Evolutionary conservation across 1,140 invertebrate species (phyloP), one percentile per base, ranked within the genome.

Genomic region (Harpegnathos saltator): DNA sequence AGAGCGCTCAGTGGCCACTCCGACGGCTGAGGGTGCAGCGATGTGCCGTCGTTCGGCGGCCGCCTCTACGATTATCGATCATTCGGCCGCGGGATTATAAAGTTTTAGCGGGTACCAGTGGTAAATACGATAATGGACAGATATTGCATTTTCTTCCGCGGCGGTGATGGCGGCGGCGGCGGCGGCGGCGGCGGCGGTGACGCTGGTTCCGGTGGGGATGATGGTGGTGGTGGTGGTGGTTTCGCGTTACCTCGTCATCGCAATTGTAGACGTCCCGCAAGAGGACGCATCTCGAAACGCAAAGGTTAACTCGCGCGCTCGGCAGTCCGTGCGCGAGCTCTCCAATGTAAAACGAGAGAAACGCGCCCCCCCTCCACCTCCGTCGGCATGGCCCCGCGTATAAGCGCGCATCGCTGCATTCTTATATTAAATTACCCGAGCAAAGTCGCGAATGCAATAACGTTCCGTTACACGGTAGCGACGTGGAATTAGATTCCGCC

Each of bases 141-240:
- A 87, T 87, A 83, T 86, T 85, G 77, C 54, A 87, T 87, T 84
- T 81, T 84, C 86, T 75, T 54, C 56, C 62, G 38, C 38, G 85
- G 58, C 84, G 68, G 82, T 82, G 72, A 74, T 59, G 58, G 29
- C 38, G 4, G 38, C 38, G 86, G 63, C 5, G 29, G 29, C 5
- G 29, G 5, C 5, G 29, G 29, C 5, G 29, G 29, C 83, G 74
- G 82, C 38, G 4, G 38, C 38, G 86, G 63, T n/a, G n/a, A n/a
- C n/a, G n/a, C n/a, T n/a, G n/a, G n/a, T n/a, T n/a, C n/a, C 38
- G 4, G 38, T 9, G 86, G 63, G 1, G 29, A 5, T 33, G 29
- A 33, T 33, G 29, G 29, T 33, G 29, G 29, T 84, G 74, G 82
- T 9, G 4, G 38, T 9, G 86, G 63, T 87, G 74, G 82, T 80